phyloP scores from a whole-genome alignment of 1,140 invertebrate genomes.

The Drosophila sulfurigaster region DNA sequence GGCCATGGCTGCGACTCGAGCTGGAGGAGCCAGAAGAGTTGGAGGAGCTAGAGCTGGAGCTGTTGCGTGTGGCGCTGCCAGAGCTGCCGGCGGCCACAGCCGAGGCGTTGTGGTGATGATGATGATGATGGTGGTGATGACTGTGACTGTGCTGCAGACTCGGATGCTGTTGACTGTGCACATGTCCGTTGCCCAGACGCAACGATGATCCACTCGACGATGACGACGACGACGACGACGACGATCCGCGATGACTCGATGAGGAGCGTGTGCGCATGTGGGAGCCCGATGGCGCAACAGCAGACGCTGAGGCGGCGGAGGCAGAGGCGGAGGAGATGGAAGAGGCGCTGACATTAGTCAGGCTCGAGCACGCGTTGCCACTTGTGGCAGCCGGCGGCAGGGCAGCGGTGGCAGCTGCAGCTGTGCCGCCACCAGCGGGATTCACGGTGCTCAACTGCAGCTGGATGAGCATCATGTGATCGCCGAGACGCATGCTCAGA shows the following conservation, averaged over 20 bases:
- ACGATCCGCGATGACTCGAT: constrained; percentile 14
- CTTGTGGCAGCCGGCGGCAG: constrained; percentile 4
- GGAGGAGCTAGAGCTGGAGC: too few relatives aligned
- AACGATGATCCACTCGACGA: background rate
- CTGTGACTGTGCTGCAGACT: constrained; percentile 62
- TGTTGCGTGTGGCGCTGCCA: constrained; percentile 9
- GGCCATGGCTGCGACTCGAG: background rate
- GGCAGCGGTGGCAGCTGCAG: constrained; percentile 29
- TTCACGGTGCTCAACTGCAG: constrained; percentile 94
- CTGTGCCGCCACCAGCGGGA: constrained; percentile 69
- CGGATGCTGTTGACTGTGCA: constrained; percentile 77
- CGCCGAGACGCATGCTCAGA: constrained; percentile 96
- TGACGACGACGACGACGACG: constrained; percentile 8
- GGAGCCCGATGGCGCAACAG: background rate
- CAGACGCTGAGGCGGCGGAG: too few relatives aligned
- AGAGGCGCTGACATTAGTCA: too few relatives aligned
- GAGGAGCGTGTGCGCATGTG: constrained; percentile 53
- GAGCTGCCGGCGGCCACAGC: constrained; percentile 55
- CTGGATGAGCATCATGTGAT: constrained; percentile 99
- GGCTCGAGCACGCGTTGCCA: constrained; percentile 18
- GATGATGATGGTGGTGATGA: constrained; percentile 57
- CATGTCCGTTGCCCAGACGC: constrained; percentile 63
- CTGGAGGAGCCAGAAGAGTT: background rate
- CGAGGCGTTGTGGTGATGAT: constrained; percentile 61
- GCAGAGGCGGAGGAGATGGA: too few relatives aligned